phyloP scores from a whole-genome alignment of 2,113 vertebrate species.

The Catharus minimus region DNA sequence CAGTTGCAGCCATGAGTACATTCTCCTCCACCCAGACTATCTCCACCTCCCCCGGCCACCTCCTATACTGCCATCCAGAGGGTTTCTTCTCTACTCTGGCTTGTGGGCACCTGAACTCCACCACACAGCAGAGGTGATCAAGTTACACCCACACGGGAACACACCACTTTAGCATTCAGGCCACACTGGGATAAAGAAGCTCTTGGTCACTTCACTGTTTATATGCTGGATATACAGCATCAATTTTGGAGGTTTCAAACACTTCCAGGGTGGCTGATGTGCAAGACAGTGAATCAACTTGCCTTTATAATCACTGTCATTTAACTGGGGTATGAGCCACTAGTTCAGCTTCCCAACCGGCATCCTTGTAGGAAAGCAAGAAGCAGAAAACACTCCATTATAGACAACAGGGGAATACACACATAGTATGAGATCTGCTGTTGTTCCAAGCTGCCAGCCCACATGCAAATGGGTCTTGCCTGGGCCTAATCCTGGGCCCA shows the following conservation, averaged over 20 bases:
- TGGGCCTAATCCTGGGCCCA: not conserved
- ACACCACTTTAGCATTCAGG: rapidly evolving
- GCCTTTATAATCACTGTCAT: rapidly evolving
- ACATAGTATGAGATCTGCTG: not conserved
- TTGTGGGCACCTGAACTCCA: not conserved
- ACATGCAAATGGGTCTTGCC: not conserved
- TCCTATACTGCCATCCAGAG: not conserved
- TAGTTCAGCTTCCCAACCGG: not conserved
- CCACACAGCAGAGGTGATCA: not conserved
- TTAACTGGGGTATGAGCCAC: not conserved
- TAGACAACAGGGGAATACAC: not conserved
- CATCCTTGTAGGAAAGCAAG: not conserved
- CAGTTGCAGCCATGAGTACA: not conserved
- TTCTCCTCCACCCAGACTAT: not conserved
- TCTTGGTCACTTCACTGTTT: not conserved
- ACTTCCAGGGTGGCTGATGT: rapidly evolving
- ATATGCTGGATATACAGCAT: not conserved
- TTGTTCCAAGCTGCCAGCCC: not conserved
- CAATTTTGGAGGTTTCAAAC: not conserved
- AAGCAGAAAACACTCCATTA: not conserved
- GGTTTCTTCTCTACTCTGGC: not conserved
- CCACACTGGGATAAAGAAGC: not conserved
- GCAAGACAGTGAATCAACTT: not conserved
- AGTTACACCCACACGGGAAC: not conserved
- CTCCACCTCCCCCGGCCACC: not conserved